Evolutionary conservation across 2,888 invertebrate genomes (phyloP).

Genomic region (Bembecia ichneumoniformis): DNA sequence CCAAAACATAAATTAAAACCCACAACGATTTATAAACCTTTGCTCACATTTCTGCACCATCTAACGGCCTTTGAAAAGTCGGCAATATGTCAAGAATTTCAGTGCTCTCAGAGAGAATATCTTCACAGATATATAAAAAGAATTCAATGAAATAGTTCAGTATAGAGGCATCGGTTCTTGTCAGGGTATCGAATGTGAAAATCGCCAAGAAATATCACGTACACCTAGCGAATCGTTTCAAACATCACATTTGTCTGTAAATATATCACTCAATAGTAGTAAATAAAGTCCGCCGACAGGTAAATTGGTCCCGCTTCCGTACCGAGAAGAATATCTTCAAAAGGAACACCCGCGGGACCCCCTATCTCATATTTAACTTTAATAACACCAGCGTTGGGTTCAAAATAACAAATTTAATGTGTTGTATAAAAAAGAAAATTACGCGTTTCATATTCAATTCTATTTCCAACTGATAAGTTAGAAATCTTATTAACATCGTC

Average conservation of each 20-base stretch:
- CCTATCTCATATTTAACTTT: conserved; percentile 18
- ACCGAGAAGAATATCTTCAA: conserved; percentile 31
- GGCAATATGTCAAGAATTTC: not conserved
- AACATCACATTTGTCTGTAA: conserved; percentile 47
- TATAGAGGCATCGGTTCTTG: conserved; percentile 6
- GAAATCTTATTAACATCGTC: conserved; percentile 27
- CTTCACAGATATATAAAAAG: conserved; percentile 3
- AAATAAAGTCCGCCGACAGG: conserved; percentile 47
- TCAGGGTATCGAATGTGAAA: conserved; percentile 19
- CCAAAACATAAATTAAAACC: too few relatives aligned
- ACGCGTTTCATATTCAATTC: conserved; percentile 31
- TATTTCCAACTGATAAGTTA: conserved; percentile 36
- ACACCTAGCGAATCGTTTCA: conserved; percentile 22
- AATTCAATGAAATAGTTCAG: conserved; percentile 10
- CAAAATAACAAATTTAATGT: conserved; percentile 13
- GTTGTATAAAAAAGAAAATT: conserved; percentile 19
- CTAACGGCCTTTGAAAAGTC: not conserved
- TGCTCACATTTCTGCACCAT: not conserved
- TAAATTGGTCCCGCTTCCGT: conserved; percentile 53
- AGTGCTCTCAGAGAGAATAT: not conserved
- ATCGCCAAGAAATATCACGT: conserved; percentile 21
- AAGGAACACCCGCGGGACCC: conserved; percentile 14
- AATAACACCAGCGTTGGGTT: conserved; percentile 14
- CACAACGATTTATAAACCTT: not conserved
- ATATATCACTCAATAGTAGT: conserved; percentile 52